Base-by-base conservation (phyloP, 2,797 vertebrate species). In the Gadopsis marmoratus region DNA sequence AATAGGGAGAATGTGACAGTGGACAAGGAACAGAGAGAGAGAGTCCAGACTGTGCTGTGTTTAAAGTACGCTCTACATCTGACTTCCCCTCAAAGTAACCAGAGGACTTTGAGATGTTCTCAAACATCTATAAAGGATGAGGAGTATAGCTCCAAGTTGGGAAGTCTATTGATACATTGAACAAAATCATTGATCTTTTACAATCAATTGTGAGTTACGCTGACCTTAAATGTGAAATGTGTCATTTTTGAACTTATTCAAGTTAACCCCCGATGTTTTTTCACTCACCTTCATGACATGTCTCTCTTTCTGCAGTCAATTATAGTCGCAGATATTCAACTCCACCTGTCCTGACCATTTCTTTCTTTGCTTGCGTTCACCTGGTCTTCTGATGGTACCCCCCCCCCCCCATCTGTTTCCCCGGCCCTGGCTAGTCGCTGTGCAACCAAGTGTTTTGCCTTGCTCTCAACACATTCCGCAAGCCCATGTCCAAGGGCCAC, bases 361-460 rank as follows among this genome's bases (percentile, higher is more conserved):
- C 55, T 66, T 70, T 26, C 2, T 51, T 33, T 48, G 23, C 71
- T 58, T 5, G 9, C 54, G 74, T 53, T 73, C 61, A 72, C 61
- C 59, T 74, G 8, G 0, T 87, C 76, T 77, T 55, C 50, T 84
- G 77, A 82, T 84, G n/a, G n/a, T n/a, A n/a, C n/a, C n/a, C n/a
- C n/a, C n/a, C 76, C 64, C 48, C 70, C 29, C 71, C 74, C 62
- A 73, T 82, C 81, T 88, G 78, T 76, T 73, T 78, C 74, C 33
- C 41, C 13, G 51, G 73, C 85, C 84, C 87, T 82, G 59, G 60
- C 76, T 74, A 75, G 95, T 95, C 95, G 90, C 94, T 89, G 90
- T 94, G 91, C 77, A 89, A 95, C 94, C 74, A 71, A 53, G 82
- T 95, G 91, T 94, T 94, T 94, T 91, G 91, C 85, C 90, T 94